Evolutionary conservation across 2,113 vertebrate genomes (phyloP), one percentile per base, ranked within the genome.

Genomic region (Theristicus caerulescens): DNA sequence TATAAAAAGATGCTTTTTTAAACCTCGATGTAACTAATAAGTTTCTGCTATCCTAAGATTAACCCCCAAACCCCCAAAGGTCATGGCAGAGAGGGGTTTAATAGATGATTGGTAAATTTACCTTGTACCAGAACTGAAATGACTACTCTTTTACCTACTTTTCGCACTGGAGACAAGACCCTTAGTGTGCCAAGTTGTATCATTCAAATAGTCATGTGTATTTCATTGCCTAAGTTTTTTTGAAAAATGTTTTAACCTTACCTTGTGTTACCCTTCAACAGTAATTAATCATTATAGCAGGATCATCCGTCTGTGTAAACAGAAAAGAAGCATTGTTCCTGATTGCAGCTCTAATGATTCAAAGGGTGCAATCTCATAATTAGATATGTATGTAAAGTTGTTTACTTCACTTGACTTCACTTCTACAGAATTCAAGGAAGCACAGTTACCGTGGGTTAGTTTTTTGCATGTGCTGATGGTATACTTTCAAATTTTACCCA

Each of bases 291-390:
- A 96, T 86, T 74, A 83, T 36, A 79, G 90, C 49, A 13, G 67
- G 58, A 93, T 96, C 88, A 20, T 25, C 38, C 3, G 82, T 95
- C 92, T 64, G 72, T 77, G 90, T 90, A 96, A 98, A 89, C 71
- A 96, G 96, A 95, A 95, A 51, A 65, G 91, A 70, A 94, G 66
- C 55, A n/a, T 82, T 96, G 78, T 73, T 97, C 84, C 46, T 64
- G 96, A 94, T 96, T 94, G 34, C 55, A 81, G 54, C 59, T 47
- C 73, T 97, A 97, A 97, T 93, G 78, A 94, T 81, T 96, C 96
- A 74, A 82, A n/a, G 85, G 58, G 21, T 92, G 70, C 84, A 90
- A 91, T 82, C 67, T 91, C 55, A 17, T 96, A 82, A 94, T 94
- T 87, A 94, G 78, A 47, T 22, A 67, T 80, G 87, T 79, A 92